These are phyloP conservation scores for Gallinago paraguaiae DNA, from an alignment of 2,113 vertebrate genomes.

Conservation along the genomic window DNA sequence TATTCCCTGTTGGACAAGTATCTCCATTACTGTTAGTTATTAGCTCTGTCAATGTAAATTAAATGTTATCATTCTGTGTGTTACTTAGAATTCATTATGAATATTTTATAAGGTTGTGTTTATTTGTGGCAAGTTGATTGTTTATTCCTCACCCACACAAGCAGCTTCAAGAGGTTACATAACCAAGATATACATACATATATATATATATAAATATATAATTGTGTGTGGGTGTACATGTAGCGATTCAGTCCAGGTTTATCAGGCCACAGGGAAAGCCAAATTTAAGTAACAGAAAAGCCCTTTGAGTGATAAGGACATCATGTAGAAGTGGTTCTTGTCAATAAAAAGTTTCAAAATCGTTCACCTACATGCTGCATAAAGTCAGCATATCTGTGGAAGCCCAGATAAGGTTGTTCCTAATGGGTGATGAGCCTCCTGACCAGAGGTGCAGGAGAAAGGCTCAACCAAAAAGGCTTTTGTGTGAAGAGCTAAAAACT, in stretches of 20 bases:
- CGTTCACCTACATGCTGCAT: background rate
- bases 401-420: background rate
- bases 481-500: background rate
- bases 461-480: background rate
- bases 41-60: background rate
- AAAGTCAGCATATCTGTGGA: background rate
- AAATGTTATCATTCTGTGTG: background rate
- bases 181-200: background rate
- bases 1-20: background rate
- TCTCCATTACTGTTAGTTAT: background rate
- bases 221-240: rapidly evolving
- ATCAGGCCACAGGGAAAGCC: background rate
- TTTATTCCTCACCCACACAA: background rate
- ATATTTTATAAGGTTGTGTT: background rate
- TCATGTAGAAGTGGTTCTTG: background rate
- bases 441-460: background rate
- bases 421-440: background rate
- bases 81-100: background rate
- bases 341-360: background rate
- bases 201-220: background rate
- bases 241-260: background rate
- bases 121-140: background rate
- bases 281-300: background rate
- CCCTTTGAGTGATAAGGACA: background rate
- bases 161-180: background rate